Evolutionary conservation across 2,888 invertebrate genomes (phyloP).

Genomic region (Adelphocoris suturalis): DNA sequence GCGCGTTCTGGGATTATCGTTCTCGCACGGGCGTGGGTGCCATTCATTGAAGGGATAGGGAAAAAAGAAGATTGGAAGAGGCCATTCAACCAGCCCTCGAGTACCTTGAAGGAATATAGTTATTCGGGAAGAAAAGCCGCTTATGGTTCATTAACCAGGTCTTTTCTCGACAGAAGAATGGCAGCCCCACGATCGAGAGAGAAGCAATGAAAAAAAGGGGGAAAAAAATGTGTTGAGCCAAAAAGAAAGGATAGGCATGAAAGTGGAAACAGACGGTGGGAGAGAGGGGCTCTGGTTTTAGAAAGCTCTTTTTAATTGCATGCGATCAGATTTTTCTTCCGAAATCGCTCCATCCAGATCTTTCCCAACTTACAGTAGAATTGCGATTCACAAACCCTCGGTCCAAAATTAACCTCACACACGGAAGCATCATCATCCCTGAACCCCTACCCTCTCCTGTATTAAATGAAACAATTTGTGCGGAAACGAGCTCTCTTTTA

Average conservation of each 20-base stretch:
- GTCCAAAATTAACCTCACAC: conserved; percentile 52
- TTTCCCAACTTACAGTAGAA: not conserved
- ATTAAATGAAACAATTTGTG: conserved; percentile 25
- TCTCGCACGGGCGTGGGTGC: not conserved
- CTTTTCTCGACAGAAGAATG: conserved; percentile 58
- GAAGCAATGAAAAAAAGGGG: conserved; percentile 54
- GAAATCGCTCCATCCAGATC: conserved; percentile 15
- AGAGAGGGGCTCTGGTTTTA: not conserved
- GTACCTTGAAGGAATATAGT: conserved; percentile 18
- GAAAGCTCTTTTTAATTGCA: conserved; percentile 65
- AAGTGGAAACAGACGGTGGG: not conserved
- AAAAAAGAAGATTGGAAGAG: not conserved
- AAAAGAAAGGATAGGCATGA: conserved; percentile 55
- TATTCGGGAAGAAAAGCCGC: conserved; percentile 65
- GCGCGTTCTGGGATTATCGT: not conserved
- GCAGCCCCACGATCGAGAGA: conserved; percentile 17
- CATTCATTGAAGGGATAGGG: not conserved
- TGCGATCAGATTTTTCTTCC: conserved; percentile 48
- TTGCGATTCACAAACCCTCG: not conserved
- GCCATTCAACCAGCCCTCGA: not conserved
- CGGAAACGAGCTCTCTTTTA: conserved; percentile 4
- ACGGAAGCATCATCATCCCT: conserved; percentile 18
- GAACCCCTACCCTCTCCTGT: not conserved
- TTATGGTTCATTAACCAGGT: conserved; percentile 67
- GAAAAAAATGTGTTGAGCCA: conserved; percentile 35